Percentiles rank a stretch among this genome's conserved stretches.
phyloP scores from a whole-genome alignment of 2,113 vertebrate genomes.

The Tapirus terrestris region DNA sequence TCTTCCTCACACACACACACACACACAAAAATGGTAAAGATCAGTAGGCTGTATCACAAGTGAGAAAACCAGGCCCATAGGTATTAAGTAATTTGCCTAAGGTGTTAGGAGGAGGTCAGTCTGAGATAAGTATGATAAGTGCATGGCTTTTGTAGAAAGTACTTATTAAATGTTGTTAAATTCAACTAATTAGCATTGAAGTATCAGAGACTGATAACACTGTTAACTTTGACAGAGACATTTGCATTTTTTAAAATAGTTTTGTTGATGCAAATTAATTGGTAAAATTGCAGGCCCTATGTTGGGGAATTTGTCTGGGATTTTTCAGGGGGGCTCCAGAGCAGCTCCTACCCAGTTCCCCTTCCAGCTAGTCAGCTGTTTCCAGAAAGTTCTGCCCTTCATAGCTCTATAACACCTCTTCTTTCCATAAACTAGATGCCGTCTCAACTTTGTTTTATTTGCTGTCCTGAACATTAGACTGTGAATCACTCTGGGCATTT shows the following conservation, averaged over 20 bases:
- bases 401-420: neutral
- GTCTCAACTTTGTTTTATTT: neutral
- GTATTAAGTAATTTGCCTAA: slow-evolving; percentile 8
- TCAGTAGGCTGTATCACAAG: neutral
- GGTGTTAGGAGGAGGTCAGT: neutral
- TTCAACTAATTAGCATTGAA: neutral
- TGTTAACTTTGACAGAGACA: neutral
- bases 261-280: neutral
- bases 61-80: neutral
- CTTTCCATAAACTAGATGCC: neutral
- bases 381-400: neutral
- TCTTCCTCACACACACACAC: no score
- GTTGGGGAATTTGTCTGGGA: neutral
- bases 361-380: neutral
- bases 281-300: neutral
- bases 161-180: slow-evolving; percentile 6
- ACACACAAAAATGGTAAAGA: neutral
- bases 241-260: neutral
- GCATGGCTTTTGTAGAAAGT: neutral
- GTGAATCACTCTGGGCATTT: neutral
- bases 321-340: neutral
- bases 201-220: neutral
- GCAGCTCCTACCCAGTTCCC: neutral
- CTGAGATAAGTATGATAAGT: neutral
- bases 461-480: neutral